Conservation (phyloP, 2,888 invertebrate species). For the Panorpa germanica region DNA sequence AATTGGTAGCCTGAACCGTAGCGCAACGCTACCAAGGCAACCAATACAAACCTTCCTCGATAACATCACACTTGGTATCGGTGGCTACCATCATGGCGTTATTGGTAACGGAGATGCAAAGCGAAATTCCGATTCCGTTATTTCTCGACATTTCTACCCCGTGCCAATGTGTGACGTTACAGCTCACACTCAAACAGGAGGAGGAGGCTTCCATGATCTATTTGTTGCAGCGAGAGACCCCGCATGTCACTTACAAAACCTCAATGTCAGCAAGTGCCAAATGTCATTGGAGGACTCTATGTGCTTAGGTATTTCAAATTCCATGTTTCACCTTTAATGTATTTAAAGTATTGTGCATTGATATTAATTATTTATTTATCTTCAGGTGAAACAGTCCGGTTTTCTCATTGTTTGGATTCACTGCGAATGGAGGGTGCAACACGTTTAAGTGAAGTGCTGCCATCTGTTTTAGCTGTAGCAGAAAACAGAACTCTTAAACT, state of each 20-base stretch:
- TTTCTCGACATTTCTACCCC: slow-evolving; percentile 29
- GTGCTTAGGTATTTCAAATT: too few species aligned
- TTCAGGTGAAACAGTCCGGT: slow-evolving; percentile 30
- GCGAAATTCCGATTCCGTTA: slow-evolving; percentile 31
- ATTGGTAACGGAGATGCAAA: slow-evolving; percentile 22
- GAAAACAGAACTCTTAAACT: slow-evolving; percentile 32
- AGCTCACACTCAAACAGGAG: slow-evolving; percentile 22
- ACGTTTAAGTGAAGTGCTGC: slow-evolving; percentile 31
- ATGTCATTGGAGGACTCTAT: slow-evolving; percentile 31
- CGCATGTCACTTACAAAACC: slow-evolving; percentile 28
- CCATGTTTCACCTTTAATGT: too few species aligned
- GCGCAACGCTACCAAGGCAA: slow-evolving; percentile 27
- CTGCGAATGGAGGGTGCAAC: slow-evolving; percentile 32
- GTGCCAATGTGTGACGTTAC: slow-evolving; percentile 27
- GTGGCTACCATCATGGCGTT: too few species aligned
- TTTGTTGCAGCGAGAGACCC: slow-evolving; percentile 25
- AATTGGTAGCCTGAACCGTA: slow-evolving; percentile 25
- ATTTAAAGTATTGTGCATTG: too few species aligned
- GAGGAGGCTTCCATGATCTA: slow-evolving; percentile 18
- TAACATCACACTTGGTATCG: too few species aligned
- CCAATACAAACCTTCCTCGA: slow-evolving; percentile 24
- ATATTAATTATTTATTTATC: too few species aligned
- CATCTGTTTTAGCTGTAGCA: slow-evolving; percentile 29
- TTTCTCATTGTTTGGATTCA: slow-evolving; percentile 29
- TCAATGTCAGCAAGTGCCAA: slow-evolving; percentile 34